Base-by-base conservation (phyloP, 2,888 invertebrate species). In the Teleogryllus oceanicus region DNA sequence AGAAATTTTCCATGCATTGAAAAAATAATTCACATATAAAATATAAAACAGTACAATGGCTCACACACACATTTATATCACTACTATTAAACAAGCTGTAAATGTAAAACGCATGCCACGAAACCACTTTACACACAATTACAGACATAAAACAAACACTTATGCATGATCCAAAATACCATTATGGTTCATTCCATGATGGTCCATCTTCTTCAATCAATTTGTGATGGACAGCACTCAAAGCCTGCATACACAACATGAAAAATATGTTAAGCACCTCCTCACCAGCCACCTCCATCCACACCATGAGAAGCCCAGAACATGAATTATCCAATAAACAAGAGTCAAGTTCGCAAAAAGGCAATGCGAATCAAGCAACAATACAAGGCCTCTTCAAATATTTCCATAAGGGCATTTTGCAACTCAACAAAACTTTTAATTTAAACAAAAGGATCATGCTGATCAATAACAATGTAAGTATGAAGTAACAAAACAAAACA, bases 141-240 rank as follows among this genome's bases (percentile, higher is more conserved):
- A 51, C 11, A 49, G n/a, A 75, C 16, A 79, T 12, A 75, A 49
- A 75, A 75, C 74, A 62, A 62, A 62, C 62, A 62, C n/a, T 4
- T 62, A 62, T 18, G 62, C 62, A 62, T 5, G 62, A 76, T 76
- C 51, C 78, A 77, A 77, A 79, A 81, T 81, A 81, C 81, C 82
- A 79, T 81, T 80, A 81, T 24, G 82, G 80, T 77, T 80, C 80
- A 80, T 80, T 82, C 80, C 78, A 62, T 18, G 21, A 75, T 12
- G 62, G 37, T 24, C 78, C 80, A 78, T 88, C 89, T 84, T 91
- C 90, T 85, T 92, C 92, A 86, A 95, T 94, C 88, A 96, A 90
- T 89, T 93, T 94, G 88, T 92, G 93, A 88, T 96, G 95, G 85
- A 95, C 92, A 86, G 91, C 92, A 90, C 94, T 94, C 88, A 96